phyloP scores from a whole-genome alignment of 2,113 vertebrate genomes.

The Pitta sordida region DNA sequence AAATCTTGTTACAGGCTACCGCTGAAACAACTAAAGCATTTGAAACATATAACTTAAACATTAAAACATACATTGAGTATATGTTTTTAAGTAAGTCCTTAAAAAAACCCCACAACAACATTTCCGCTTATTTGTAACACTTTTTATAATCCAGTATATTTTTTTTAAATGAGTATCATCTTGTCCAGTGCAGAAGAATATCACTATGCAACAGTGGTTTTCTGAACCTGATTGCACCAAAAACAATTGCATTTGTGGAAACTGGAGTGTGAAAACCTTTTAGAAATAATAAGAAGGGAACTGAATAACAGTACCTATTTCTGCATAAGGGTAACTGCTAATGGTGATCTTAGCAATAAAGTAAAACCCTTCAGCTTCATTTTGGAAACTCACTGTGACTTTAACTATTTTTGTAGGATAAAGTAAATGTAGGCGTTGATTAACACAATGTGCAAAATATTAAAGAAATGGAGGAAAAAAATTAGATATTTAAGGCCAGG shows the following conservation, averaged over 20 bases:
- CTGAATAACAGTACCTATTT: not conserved
- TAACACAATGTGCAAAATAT: not conserved
- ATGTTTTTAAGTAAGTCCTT: not conserved
- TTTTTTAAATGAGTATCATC: not conserved
- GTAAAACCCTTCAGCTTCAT: not conserved
- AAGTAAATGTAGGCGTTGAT: not conserved
- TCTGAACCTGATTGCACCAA: constrained; percentile 30
- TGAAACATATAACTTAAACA: not conserved
- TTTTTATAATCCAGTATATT: not conserved
- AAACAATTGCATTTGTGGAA: constrained; percentile 44
- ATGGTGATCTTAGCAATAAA: not conserved
- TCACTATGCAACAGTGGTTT: constrained; percentile 3
- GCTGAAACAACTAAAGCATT: not conserved
- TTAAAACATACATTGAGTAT: not conserved
- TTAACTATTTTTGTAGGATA: not conserved
- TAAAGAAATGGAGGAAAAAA: not conserved
- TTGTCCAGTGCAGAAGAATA: constrained; percentile 3
- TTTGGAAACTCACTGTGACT: not conserved
- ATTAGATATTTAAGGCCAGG: not conserved
- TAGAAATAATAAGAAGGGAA: constrained; percentile 38
- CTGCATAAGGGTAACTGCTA: not conserved
- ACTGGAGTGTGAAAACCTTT: constrained; percentile 39
- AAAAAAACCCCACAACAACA: not conserved
- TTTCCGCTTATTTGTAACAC: not conserved
- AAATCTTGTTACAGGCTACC: not conserved